Conservation (phyloP, 1,140 invertebrate genomes). For the Plutomurus gul region DNA sequence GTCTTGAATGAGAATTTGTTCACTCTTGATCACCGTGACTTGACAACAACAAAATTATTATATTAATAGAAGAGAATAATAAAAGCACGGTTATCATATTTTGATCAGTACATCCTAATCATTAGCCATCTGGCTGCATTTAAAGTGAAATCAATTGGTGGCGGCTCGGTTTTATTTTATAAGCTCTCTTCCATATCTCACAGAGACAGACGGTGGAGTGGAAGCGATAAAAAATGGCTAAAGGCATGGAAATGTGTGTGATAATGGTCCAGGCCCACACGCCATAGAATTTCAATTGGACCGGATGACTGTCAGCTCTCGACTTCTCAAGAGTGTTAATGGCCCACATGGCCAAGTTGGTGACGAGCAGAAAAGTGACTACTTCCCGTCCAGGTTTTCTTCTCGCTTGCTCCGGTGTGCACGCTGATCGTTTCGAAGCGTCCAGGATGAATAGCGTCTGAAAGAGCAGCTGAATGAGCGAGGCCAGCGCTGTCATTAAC, state of each 20-base stretch:
- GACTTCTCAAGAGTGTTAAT: conserved; percentile 83
- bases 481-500: conserved; percentile 66
- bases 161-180: conserved; percentile 32
- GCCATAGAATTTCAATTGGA: conserved; percentile 78
- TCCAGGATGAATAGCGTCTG: conserved; percentile 75
- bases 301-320: conserved; percentile 76
- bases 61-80: too few relatives aligned
- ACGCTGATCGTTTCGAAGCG: conserved; percentile 70
- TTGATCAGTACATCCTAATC: background rate
- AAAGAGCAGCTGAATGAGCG: conserved; percentile 56
- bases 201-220: conserved; percentile 80
- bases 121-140: too few relatives aligned
- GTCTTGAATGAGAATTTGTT: too few relatives aligned
- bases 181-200: conserved; percentile 74
- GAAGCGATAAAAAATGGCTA: conserved; percentile 71
- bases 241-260: conserved; percentile 63
- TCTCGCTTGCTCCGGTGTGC: conserved; percentile 64
- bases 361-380: conserved; percentile 80
- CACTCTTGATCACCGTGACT: too few relatives aligned
- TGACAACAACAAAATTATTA: too few relatives aligned
- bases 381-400: conserved; percentile 80
- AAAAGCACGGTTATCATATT: background rate
- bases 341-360: conserved; percentile 82
- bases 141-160: background rate
- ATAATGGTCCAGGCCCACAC: conserved; percentile 68